These are phyloP conservation scores for Pristionchus maxplancki DNA, from an alignment of 2,888 invertebrate genomes.

Conservation along the genomic window DNA sequence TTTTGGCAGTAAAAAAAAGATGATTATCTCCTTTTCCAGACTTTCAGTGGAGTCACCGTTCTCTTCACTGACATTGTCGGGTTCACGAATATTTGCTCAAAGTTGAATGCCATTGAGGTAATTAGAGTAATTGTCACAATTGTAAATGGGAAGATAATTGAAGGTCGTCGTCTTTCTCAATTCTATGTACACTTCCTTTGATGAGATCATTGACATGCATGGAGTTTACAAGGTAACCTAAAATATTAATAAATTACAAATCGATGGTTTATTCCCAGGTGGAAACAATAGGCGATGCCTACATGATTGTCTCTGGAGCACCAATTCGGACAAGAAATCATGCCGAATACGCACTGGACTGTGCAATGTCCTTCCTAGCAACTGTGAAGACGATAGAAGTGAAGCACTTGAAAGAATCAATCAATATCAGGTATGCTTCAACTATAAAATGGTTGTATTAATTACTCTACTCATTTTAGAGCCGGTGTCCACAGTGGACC, in stretches of 20 bases:
- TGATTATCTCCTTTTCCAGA: constrained; percentile 82
- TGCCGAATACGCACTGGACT: constrained; percentile 83
- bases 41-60: constrained; percentile 95
- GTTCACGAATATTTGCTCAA: constrained; percentile 96
- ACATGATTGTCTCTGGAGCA: constrained; percentile 97
- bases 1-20: constrained; percentile 86
- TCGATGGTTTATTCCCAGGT: constrained; percentile 82
- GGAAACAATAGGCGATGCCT: constrained; percentile 97
- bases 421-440: constrained; percentile 10
- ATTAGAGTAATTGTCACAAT: neutral
- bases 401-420: constrained; percentile 40
- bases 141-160: neutral
- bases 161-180: constrained; percentile 62
- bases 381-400: constrained; percentile 53
- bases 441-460: neutral
- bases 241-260: too few species aligned
- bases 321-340: constrained; percentile 92
- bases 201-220: constrained; percentile 92
- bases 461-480: constrained; percentile 40
- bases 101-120: constrained; percentile 96
- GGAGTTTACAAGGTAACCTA: constrained; percentile 90
- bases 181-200: constrained; percentile 86
- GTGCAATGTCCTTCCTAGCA: constrained; percentile 63
- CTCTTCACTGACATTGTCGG: constrained; percentile 98
- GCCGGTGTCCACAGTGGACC: constrained; percentile 90